Evolutionary conservation across 1,140 invertebrate genomes (phyloP).

Genomic region (Brachionus sp.): DNA sequence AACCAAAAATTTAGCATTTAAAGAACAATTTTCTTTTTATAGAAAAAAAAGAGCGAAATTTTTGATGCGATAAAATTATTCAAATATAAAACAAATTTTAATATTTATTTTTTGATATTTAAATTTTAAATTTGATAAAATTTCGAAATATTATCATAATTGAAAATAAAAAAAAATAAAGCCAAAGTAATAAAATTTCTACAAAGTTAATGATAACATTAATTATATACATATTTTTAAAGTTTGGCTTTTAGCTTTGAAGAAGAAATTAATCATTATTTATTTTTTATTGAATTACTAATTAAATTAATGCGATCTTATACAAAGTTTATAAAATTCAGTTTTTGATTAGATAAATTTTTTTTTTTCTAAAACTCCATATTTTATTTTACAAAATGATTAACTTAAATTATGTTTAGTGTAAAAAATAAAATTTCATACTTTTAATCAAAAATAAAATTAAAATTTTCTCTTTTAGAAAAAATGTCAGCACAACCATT

Average conservation of each 20-base stretch:
- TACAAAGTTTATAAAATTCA: neutral
- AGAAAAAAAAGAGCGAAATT: too few species aligned
- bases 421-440: neutral
- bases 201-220: neutral
- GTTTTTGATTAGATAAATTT: neutral
- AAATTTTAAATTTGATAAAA: too few species aligned
- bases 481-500: neutral
- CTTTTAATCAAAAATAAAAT: neutral
- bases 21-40: too few species aligned
- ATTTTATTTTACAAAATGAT: neutral
- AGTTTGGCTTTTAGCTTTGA: neutral
- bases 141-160: too few species aligned
- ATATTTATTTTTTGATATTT: too few species aligned
- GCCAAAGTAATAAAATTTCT: too few species aligned
- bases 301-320: neutral
- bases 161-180: too few species aligned
- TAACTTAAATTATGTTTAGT: neutral
- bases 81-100: too few species aligned
- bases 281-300: constrained; percentile 1
- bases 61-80: too few species aligned
- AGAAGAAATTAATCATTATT: constrained; percentile 12
- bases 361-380: neutral
- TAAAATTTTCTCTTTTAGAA: neutral
- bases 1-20: too few species aligned
- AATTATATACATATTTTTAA: neutral